These are phyloP conservation scores for Micronycteris hirsuta DNA, from an alignment of 2,113 vertebrate genomes.

Conservation along the genomic window DNA sequence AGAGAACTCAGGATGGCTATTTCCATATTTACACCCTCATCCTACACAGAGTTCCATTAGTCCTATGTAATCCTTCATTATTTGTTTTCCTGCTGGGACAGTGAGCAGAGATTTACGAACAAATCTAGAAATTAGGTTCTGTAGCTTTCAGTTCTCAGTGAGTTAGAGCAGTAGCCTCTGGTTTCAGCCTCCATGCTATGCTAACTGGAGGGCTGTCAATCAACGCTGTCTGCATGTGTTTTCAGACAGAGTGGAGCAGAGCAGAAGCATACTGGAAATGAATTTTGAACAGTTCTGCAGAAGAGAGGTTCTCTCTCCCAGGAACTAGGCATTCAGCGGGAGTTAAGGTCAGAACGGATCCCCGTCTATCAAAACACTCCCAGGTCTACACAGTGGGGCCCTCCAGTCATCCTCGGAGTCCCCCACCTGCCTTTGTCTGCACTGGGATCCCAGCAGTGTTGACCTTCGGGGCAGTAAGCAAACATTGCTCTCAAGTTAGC, in stretches of 20 bases:
- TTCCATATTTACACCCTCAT: slow-evolving; percentile 38
- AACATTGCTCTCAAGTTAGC: slow-evolving; percentile 55
- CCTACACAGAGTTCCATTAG: slow-evolving; percentile 29
- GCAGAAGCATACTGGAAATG: slow-evolving; percentile 45
- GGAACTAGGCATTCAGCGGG: slow-evolving; percentile 31
- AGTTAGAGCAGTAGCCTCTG: slow-evolving; percentile 35
- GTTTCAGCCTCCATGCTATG: slow-evolving; percentile 32
- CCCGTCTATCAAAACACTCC: slow-evolving; percentile 42
- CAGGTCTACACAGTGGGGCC: slow-evolving; percentile 24
- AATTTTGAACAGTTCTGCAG: slow-evolving; percentile 65
- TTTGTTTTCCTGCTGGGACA: slow-evolving; percentile 61
- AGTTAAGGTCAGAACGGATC: slow-evolving; percentile 55
- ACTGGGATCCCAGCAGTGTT: neutral
- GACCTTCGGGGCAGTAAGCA: slow-evolving; percentile 31
- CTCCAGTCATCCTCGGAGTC: slow-evolving; percentile 24
- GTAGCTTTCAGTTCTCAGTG: slow-evolving; percentile 52
- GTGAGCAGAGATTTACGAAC: slow-evolving; percentile 34
- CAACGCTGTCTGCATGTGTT: slow-evolving; percentile 57
- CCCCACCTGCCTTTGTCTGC: neutral
- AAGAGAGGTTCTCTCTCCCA: slow-evolving; percentile 58
- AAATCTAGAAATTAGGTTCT: slow-evolving; percentile 51
- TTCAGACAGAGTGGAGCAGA: slow-evolving; percentile 43
- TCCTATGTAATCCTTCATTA: slow-evolving; percentile 40
- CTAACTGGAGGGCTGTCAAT: slow-evolving; percentile 65
- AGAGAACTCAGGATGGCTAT: neutral